A percentile compares a stretch with the other conserved stretches of the same genome.
phyloP scores from a whole-genome alignment of 2,888 invertebrate genomes.

The Agrotis ipsilon region DNA sequence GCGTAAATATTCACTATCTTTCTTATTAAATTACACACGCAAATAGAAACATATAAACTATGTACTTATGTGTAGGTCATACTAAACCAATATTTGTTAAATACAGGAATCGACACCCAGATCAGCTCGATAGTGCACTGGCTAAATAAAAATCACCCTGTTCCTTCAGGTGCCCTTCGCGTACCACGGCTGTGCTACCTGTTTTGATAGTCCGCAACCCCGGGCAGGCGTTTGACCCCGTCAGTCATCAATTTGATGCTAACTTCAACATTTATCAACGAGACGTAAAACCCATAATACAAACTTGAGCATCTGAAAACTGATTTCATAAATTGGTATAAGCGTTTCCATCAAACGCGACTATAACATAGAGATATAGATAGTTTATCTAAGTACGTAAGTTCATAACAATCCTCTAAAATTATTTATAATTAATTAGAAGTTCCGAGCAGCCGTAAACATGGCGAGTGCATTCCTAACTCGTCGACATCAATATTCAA shows the following conservation, averaged over 20 bases:
- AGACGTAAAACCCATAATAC: not conserved
- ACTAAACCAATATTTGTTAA: not conserved
- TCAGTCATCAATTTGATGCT: not conserved
- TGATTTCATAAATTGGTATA: conserved; percentile 13
- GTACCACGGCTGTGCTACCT: no score
- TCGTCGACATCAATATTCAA: conserved; percentile 90
- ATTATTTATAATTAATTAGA: conserved; percentile 68
- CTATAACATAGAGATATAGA: no score
- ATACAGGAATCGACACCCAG: not conserved
- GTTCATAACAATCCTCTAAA: conserved; percentile 53
- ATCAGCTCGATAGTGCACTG: not conserved
- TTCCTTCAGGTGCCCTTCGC: no score
- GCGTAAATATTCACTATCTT: not conserved
- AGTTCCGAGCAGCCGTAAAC: conserved; percentile 77
- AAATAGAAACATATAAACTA: not conserved
- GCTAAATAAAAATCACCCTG: no score
- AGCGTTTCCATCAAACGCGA: conserved; percentile 13
- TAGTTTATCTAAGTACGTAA: conserved; percentile 1
- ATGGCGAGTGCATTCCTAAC: conserved; percentile 87
- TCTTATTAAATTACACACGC: conserved; percentile 1
- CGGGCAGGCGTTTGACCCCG: no score
- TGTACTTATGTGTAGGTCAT: not conserved
- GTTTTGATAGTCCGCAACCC: no score
- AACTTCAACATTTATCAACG: not conserved
- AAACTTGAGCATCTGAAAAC: conserved; percentile 3